Percentiles rank a stretch among this genome's conserved stretches.
phyloP scores from a whole-genome alignment of 1,140 invertebrate genomes.

The Battus philenor region DNA sequence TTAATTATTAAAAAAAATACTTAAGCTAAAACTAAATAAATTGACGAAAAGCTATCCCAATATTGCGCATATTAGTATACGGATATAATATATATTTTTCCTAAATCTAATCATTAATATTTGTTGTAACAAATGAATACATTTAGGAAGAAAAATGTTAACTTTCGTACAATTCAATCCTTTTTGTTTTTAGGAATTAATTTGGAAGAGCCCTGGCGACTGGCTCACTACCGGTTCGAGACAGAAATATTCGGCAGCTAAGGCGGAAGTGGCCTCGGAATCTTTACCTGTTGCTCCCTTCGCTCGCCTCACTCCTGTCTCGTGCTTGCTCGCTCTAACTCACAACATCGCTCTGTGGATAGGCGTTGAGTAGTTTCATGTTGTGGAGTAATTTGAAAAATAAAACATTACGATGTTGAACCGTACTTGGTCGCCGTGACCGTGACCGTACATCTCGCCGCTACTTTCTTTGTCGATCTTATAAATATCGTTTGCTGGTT shows the following conservation, averaged over 20 bases:
- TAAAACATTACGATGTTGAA: constrained; percentile 55
- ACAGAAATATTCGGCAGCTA: constrained; percentile 75
- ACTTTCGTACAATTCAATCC: constrained; percentile 9
- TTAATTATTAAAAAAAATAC: no score
- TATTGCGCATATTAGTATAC: no score
- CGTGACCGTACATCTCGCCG: constrained; percentile 57
- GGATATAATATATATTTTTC: no score
- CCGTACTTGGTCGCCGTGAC: constrained; percentile 46
- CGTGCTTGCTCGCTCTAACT: constrained; percentile 38
- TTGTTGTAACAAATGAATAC: no score
- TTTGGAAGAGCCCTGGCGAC: constrained; percentile 45
- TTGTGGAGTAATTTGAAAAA: constrained; percentile 64
- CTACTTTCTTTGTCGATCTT: constrained; percentile 53
- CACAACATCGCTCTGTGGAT: constrained; percentile 27
- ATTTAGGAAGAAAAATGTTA: no score
- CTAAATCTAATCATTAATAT: no score
- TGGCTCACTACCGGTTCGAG: constrained; percentile 72
- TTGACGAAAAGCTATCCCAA: no score
- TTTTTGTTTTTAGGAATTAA: constrained; percentile 5
- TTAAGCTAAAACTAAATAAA: no score
- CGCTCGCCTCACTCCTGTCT: constrained; percentile 55
- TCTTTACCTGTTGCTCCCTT: constrained; percentile 76
- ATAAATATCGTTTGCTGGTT: constrained; percentile 28
- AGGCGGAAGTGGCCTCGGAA: constrained; percentile 76
- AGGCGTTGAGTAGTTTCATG: constrained; percentile 39